phyloP scores from a whole-genome alignment of 2,888 invertebrate species.

The Noctua pronuba region DNA sequence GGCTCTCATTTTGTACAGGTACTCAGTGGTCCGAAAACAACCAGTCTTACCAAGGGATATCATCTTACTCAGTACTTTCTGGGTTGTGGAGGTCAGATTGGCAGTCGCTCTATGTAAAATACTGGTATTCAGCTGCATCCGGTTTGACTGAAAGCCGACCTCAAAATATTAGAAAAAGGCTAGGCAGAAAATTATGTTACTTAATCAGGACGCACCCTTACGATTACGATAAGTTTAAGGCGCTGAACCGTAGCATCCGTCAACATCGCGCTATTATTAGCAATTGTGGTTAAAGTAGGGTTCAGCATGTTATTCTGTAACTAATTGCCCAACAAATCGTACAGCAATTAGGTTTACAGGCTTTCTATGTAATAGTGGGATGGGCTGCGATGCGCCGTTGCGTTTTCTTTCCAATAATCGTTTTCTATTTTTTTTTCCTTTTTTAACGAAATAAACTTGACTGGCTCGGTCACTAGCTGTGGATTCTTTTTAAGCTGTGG shows the following conservation, averaged over 20 bases:
- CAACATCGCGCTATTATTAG: constrained; percentile 36
- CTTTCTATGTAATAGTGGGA: constrained; percentile 67
- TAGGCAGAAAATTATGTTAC: neutral
- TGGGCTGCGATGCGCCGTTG: constrained; percentile 27
- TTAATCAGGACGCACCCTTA: neutral
- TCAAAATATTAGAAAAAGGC: neutral
- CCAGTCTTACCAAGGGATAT: too few species aligned
- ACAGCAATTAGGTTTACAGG: constrained; percentile 60
- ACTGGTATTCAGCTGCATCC: neutral
- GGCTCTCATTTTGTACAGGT: too few species aligned
- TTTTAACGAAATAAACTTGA: neutral
- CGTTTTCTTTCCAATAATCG: constrained; percentile 32
- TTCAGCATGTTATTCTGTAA: constrained; percentile 59
- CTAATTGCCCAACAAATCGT: constrained; percentile 69
- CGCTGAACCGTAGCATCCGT: constrained; percentile 16
- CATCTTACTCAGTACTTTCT: too few species aligned
- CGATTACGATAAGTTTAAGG: neutral
- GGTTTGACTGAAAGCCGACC: neutral
- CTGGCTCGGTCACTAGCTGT: too few species aligned
- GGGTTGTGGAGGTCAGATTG: too few species aligned
- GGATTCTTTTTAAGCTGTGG: neutral
- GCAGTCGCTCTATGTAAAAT: neutral
- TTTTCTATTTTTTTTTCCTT: constrained; percentile 19
- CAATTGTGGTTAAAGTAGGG: constrained; percentile 64
- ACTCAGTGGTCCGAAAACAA: too few species aligned